Evolutionary conservation across 2,888 invertebrate species (phyloP).

Genomic region (Ditylenchus weischeri): DNA sequence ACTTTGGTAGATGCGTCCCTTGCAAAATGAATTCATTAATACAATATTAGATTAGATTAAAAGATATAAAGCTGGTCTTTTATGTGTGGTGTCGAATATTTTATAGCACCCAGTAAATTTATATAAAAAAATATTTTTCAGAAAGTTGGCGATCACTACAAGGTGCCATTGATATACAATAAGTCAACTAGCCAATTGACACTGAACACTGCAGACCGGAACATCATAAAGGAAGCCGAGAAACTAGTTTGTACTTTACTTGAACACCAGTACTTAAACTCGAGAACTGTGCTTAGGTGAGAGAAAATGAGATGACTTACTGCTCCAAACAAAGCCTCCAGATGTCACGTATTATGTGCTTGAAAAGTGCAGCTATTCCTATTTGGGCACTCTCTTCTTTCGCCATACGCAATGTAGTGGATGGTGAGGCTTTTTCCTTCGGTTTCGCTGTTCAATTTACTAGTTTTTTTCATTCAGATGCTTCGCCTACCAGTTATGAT

Average conservation of each 20-base stretch:
- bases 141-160: slow-evolving; percentile 45
- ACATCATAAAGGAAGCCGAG: slow-evolving; percentile 19
- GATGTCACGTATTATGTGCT: slow-evolving; percentile 48
- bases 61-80: too few relatives aligned
- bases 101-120: neutral
- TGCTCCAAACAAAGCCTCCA: slow-evolving; percentile 43
- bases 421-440: slow-evolving; percentile 15
- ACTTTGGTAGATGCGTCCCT: too few relatives aligned
- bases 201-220: slow-evolving; percentile 36
- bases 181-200: slow-evolving; percentile 36
- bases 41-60: too few relatives aligned
- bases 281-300: slow-evolving; percentile 24
- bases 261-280: neutral
- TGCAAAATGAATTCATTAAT: too few relatives aligned
- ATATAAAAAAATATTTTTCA: slow-evolving; percentile 24
- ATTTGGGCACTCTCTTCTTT: slow-evolving; percentile 55
- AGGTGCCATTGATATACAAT: slow-evolving; percentile 40
- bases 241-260: slow-evolving; percentile 30
- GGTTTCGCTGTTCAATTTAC: neutral
- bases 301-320: slow-evolving; percentile 36
- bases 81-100: neutral
- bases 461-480: neutral
- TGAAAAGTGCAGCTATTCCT: slow-evolving; percentile 53
- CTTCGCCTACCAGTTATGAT: slow-evolving; percentile 10
- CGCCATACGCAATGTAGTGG: slow-evolving; percentile 48